These are phyloP conservation scores for human DNA, from an alignment of 2,113 vertebrate species.

Conservation along the genomic window DNA sequence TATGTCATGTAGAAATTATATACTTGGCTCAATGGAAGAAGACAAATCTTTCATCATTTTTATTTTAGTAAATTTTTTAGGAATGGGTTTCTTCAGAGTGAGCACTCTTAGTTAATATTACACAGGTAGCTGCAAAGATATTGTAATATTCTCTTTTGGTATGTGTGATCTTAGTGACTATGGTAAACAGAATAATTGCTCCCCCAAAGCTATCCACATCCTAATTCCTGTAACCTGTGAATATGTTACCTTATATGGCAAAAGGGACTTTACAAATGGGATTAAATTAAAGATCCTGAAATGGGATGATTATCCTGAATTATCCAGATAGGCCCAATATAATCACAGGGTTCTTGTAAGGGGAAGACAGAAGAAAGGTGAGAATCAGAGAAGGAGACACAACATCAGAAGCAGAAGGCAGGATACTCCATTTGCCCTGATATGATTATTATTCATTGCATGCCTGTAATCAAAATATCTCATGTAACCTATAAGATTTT, in stretches of 20 bases:
- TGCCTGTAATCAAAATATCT: too few relatives aligned
- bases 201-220: not conserved
- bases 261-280: not conserved
- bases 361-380: not conserved
- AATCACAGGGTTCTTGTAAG: not conserved
- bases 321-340: not conserved
- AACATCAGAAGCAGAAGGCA: not conserved
- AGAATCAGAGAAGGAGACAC: not conserved
- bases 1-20: not conserved
- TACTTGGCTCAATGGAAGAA: not conserved
- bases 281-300: not conserved
- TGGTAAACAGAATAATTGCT: not conserved
- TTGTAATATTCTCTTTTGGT: not conserved
- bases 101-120: not conserved
- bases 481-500: too few relatives aligned
- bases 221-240: not conserved
- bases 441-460: too few relatives aligned
- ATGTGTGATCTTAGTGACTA: not conserved
- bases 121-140: not conserved
- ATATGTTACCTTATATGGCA: not conserved
- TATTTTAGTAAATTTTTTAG: constrained; percentile 20
- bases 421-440: too few relatives aligned
- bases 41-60: not conserved
- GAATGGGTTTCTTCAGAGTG: not conserved
- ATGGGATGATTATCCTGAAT: not conserved